These are phyloP conservation scores for Phenganax subtilis DNA, from an alignment of 92 coral and sea anemone genomes.

Conservation along the genomic window DNA sequence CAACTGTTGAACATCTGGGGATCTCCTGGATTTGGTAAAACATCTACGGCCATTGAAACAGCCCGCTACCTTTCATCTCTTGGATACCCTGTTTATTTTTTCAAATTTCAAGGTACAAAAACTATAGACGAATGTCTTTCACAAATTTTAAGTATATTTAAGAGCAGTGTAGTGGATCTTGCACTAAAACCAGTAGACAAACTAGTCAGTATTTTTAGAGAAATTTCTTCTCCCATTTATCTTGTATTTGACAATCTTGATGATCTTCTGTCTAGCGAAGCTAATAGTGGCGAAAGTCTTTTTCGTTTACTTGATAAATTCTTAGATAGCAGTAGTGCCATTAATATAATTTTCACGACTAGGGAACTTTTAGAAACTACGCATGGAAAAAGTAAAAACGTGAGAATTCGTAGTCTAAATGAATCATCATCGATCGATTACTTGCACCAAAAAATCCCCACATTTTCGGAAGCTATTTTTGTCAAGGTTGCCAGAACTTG, in stretches of 20 bases:
- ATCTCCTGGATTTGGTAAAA: constrained; percentile 51
- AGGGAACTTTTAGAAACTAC: constrained; percentile 31
- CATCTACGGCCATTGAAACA: constrained; percentile 34
- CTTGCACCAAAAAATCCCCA: constrained; percentile 11
- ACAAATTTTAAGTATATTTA: constrained; percentile 23
- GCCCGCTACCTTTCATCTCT: constrained; percentile 31
- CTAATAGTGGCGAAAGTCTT: neutral
- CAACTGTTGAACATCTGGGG: constrained; percentile 48
- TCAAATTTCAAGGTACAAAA: constrained; percentile 26
- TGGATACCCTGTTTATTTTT: constrained; percentile 31
- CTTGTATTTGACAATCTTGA: constrained; percentile 47
- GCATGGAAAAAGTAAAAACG: neutral
- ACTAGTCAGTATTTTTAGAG: constrained; percentile 19
- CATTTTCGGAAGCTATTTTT: neutral
- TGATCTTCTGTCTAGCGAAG: constrained; percentile 35
- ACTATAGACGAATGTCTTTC: constrained; percentile 15
- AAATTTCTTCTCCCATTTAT: neutral
- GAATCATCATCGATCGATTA: neutral
- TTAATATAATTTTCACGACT: constrained; percentile 31
- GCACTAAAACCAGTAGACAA: constrained; percentile 3
- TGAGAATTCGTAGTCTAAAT: constrained; percentile 36
- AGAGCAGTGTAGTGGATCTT: neutral
- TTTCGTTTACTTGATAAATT: constrained; percentile 14
- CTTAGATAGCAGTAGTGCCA: neutral
- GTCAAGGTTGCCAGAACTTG: constrained; percentile 9